Conservation (phyloP, 2,888 invertebrate genomes). For the Argyresthia albistria region DNA sequence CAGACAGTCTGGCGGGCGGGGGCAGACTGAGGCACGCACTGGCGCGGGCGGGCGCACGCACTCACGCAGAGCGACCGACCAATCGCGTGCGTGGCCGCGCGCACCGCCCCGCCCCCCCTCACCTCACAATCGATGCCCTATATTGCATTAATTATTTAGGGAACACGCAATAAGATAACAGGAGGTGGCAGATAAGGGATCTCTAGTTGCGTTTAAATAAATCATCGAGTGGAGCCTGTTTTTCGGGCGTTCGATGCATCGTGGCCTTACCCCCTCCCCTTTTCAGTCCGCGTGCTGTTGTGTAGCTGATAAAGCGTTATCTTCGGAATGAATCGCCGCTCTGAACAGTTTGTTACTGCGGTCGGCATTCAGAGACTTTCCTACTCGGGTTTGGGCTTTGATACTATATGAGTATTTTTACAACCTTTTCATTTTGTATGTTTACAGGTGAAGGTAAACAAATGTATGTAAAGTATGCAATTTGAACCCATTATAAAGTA, state of each 20-base stretch:
- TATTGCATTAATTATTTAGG: constrained; percentile 74
- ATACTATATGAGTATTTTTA: no score
- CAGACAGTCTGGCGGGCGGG: constrained; percentile 37
- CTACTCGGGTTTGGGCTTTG: no score
- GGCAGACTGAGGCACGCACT: constrained; percentile 50
- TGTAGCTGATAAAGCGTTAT: constrained; percentile 6
- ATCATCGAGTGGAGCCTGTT: constrained; percentile 29
- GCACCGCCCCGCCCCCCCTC: constrained; percentile 62
- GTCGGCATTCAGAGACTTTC: no score
- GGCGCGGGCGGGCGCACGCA: constrained; percentile 65
- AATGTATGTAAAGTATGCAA: no score
- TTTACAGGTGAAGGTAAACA: no score
- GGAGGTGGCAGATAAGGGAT: constrained; percentile 69
- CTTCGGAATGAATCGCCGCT: constrained; percentile 5
- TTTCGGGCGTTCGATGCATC: no score
- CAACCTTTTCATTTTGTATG: no score
- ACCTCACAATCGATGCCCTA: constrained; percentile 73
- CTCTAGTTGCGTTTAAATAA: constrained; percentile 51
- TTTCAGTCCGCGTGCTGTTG: no score
- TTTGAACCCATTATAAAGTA: no score
- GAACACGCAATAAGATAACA: constrained; percentile 74
- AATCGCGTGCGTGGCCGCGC: constrained; percentile 70
- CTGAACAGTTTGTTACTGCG: no score
- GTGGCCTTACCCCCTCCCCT: no score
- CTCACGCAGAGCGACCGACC: constrained; percentile 72